Evolutionary conservation across 2,888 invertebrate species (phyloP).

Genomic region (Lampropteryx suffumata): DNA sequence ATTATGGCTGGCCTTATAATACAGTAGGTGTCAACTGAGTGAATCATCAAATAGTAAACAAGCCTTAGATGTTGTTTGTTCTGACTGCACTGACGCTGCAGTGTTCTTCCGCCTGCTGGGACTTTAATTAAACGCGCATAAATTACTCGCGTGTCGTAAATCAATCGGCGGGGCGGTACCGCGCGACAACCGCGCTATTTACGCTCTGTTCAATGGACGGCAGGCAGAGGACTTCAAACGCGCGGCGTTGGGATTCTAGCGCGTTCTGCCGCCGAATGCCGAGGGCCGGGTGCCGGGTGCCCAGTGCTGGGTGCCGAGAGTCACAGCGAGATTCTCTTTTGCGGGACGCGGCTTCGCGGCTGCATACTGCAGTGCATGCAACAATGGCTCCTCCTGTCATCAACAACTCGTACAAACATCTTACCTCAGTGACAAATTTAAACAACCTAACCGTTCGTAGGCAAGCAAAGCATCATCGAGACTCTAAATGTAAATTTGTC

Average conservation of each 20-base stretch:
- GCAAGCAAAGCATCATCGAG: no score
- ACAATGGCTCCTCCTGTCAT: not conserved
- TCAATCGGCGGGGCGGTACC: constrained; percentile 58
- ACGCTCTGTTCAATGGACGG: constrained; percentile 53
- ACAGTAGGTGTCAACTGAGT: constrained; percentile 30
- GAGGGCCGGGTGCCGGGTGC: no score
- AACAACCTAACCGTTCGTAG: no score
- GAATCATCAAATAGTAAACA: constrained; percentile 35
- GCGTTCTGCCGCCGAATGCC: constrained; percentile 25
- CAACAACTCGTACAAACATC: not conserved
- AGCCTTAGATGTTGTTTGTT: constrained; percentile 4
- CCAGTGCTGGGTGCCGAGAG: no score
- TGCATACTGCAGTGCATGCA: not conserved
- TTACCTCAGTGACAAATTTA: not conserved
- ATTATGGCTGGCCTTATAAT: no score
- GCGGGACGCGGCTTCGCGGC: not conserved
- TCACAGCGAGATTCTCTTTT: no score
- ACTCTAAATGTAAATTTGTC: no score
- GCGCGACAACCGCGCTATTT: constrained; percentile 39
- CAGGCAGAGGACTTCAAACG: constrained; percentile 52
- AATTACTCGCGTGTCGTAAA: constrained; percentile 64
- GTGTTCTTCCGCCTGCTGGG: constrained; percentile 67
- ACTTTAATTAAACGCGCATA: constrained; percentile 78
- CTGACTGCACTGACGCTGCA: constrained; percentile 16
- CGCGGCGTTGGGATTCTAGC: constrained; percentile 51